A percentile compares a stretch with the other conserved stretches of the same genome.
Evolutionary conservation across 1,140 invertebrate species (phyloP).

Genomic region (Drosophila parvula): DNA sequence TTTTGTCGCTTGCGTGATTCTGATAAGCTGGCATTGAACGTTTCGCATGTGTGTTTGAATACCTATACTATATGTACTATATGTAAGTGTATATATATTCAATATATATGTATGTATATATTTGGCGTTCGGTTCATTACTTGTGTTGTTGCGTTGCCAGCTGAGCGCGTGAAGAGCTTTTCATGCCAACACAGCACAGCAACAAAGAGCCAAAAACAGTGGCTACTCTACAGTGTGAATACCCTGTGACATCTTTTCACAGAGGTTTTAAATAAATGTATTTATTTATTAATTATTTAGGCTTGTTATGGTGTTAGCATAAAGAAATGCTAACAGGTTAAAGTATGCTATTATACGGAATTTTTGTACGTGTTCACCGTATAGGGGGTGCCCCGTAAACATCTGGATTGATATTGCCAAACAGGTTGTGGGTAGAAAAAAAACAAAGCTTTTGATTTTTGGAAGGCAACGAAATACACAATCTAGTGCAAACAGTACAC

Average conservation of each 20-base stretch:
- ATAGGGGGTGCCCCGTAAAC: conserved; percentile 9
- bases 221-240: background rate
- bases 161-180: conserved; percentile 76
- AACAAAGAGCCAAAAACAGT: conserved; percentile 54
- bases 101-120: conserved; percentile 13
- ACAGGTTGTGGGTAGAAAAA: conserved; percentile 62
- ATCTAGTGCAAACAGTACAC: conserved; percentile 14
- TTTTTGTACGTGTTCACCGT: background rate
- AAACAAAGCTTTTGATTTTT: conserved; percentile 52
- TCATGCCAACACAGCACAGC: conserved; percentile 69
- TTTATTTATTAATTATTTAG: background rate
- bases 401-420: conserved; percentile 67
- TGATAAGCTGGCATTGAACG: conserved; percentile 76
- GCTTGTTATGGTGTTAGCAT: background rate
- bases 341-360: background rate
- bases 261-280: background rate
- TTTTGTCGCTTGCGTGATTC: conserved; percentile 22
- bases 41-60: conserved; percentile 20
- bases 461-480: conserved; percentile 46
- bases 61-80: background rate
- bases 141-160: conserved; percentile 52
- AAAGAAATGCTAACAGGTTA: background rate
- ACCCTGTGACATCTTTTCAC: background rate
- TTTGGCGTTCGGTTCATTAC: conserved; percentile 21
- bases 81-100: conserved; percentile 24